Evolutionary conservation across 2,888 invertebrate species (phyloP), one percentile per base, ranked within the genome.

Genomic region (Orchesellides sinensis): DNA sequence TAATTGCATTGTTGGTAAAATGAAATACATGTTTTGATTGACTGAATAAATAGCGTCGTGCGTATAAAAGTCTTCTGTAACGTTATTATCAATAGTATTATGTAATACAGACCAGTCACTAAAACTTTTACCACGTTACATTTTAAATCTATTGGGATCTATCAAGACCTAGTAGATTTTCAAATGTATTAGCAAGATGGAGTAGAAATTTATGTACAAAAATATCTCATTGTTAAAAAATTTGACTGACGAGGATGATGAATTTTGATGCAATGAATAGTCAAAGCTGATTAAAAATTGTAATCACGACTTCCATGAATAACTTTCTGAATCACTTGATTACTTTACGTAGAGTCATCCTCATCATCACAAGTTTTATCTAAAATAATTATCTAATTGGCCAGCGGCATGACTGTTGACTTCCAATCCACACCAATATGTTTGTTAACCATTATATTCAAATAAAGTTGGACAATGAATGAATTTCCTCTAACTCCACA

Each of bases 331-430:
- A 66, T 32, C 74, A 54, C 35, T 19, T 75, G 66, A 66, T 75
- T 75, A 66, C 29, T 63, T 61, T 25, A 27, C 8, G 27, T 40
- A 29, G 61, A 73, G 21, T 63, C 32, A 63, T 40, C 45, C 25
- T 40, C 47, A 49, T 68, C 27, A 17, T 49, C 19, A 40, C 40
- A 40, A 10, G n/a, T 45, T 75, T 75, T 75, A 75, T 75, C 75
- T 66, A 25, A 66, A 75, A 66, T 75, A 75, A 75, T 75, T 75
- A 75, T 75, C 75, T 66, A 75, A 66, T 75, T 56, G 45, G 75
- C 75, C 75, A 75, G 75, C 52, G 75, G 75, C 75, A 56, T 66
- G 75, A 27, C 40, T 63, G 74, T 23, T 75, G 75, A 66, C 23
- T 56, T 23, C 23, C 25, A 47, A 59, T 25, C 54, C 40, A 25